Conservation (phyloP, 2,888 invertebrate species). For the Amphiduros pacificus region DNA sequence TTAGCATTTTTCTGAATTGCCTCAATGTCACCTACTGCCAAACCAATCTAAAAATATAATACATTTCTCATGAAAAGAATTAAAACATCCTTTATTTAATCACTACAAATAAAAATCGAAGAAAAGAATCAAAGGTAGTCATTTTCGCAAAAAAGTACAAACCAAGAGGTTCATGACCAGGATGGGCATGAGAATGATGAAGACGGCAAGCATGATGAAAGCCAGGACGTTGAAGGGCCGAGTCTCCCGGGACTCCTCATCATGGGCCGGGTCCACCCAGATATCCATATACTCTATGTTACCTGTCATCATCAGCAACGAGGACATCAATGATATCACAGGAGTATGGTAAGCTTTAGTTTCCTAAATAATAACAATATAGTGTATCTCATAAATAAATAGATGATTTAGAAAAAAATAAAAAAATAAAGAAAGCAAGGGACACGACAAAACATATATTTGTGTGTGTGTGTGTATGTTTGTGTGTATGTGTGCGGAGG, state of each 20-base stretch:
- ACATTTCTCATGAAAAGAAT: background rate
- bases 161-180: conserved; percentile 88
- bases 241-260: conserved; percentile 32
- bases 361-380: conserved; percentile 26
- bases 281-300: conserved; percentile 86
- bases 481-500: background rate
- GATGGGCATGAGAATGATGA: conserved; percentile 90
- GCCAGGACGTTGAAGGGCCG: conserved; percentile 76
- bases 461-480: no score
- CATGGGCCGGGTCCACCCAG: conserved; percentile 71
- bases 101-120: no score
- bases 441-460: no score
- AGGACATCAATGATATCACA: conserved; percentile 64
- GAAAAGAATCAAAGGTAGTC: no score
- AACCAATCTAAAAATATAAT: conserved; percentile 67
- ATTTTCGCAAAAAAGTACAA: no score
- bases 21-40: conserved; percentile 91
- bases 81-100: no score
- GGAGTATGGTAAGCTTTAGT: conserved; percentile 42
- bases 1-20: conserved; percentile 85
- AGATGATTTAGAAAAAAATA: no score
- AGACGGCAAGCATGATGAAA: conserved; percentile 76
- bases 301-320: conserved; percentile 89
- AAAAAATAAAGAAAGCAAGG: no score
- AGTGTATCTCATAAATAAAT: background rate